Evolutionary conservation across 1,140 invertebrate genomes (phyloP).

Genomic region (Heliothis virescens): DNA sequence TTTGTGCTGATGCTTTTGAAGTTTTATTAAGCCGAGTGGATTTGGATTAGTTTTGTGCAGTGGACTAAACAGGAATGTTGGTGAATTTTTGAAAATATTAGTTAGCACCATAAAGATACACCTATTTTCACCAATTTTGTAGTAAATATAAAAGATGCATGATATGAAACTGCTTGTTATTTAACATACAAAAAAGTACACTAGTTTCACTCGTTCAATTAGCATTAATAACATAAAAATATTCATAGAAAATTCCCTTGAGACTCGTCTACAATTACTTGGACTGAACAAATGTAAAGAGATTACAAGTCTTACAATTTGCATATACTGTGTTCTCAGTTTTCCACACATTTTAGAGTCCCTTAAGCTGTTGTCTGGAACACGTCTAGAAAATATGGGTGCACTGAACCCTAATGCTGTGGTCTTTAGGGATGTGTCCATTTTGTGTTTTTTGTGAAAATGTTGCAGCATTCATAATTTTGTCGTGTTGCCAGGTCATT

Average conservation of each 20-base stretch:
- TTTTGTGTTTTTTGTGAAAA: too few relatives aligned
- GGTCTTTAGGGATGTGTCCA: too few relatives aligned
- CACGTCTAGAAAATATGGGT: constrained; percentile 8
- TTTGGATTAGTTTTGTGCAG: not conserved
- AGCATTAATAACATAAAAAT: not conserved
- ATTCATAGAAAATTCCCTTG: not conserved
- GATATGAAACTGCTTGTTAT: too few relatives aligned
- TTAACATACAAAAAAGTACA: not conserved
- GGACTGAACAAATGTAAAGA: constrained; percentile 14
- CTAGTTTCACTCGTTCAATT: not conserved
- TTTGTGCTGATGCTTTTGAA: not conserved
- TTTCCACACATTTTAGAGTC: constrained; percentile 9
- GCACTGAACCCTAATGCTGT: constrained; percentile 4
- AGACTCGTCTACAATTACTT: not conserved
- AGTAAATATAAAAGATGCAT: too few relatives aligned
- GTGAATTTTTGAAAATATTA: too few relatives aligned
- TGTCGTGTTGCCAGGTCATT: too few relatives aligned
- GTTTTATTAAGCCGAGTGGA: not conserved
- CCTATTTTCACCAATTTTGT: too few relatives aligned
- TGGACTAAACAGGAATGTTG: not conserved
- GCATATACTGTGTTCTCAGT: constrained; percentile 16
- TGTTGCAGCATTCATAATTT: too few relatives aligned
- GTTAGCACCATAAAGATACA: too few relatives aligned
- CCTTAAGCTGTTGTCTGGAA: constrained; percentile 17
- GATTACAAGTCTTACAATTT: constrained; percentile 24